Percentiles rank a stretch among this genome's conserved stretches.
These are phyloP conservation scores for Macrocentrus cingulum DNA, from an alignment of 1,140 invertebrate species.

Conservation along the genomic window DNA sequence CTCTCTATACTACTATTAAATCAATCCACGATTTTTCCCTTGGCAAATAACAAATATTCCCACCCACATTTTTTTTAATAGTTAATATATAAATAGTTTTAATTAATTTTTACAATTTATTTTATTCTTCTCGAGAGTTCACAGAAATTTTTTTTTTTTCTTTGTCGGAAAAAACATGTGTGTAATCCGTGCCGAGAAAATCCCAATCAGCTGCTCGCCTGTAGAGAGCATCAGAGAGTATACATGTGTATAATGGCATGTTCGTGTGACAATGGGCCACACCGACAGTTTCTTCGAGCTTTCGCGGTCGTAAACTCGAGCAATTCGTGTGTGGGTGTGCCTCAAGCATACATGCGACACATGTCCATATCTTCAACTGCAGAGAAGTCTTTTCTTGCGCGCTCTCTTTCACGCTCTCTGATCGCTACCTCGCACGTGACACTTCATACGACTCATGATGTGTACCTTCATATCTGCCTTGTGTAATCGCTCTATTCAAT, in stretches of 20 bases:
- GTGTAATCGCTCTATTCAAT: no score
- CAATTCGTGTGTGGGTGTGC: slow-evolving; percentile 21
- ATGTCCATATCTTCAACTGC: slow-evolving; percentile 24
- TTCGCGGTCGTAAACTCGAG: slow-evolving; percentile 4
- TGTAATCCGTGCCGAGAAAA: slow-evolving; percentile 45
- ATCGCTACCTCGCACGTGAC: slow-evolving; percentile 11
- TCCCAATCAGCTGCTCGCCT: slow-evolving; percentile 51
- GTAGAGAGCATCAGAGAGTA: slow-evolving; percentile 27
- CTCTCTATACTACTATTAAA: no score
- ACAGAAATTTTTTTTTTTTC: neutral
- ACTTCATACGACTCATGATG: no score
- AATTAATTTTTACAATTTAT: no score
- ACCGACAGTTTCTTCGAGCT: slow-evolving; percentile 10
- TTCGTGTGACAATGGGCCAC: slow-evolving; percentile 40
- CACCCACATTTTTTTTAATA: no score
- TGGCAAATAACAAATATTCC: no score
- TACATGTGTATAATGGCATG: slow-evolving; percentile 31
- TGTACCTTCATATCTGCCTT: no score
- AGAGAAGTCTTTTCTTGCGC: slow-evolving; percentile 19
- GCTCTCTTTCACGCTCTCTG: no score
- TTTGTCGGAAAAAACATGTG: slow-evolving; percentile 27
- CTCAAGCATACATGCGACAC: slow-evolving; percentile 27
- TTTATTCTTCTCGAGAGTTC: no score
- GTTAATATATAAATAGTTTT: no score
- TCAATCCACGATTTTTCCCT: no score